Conservation (phyloP, 1,140 invertebrate genomes). For the Eurosta solidaginis region DNA sequence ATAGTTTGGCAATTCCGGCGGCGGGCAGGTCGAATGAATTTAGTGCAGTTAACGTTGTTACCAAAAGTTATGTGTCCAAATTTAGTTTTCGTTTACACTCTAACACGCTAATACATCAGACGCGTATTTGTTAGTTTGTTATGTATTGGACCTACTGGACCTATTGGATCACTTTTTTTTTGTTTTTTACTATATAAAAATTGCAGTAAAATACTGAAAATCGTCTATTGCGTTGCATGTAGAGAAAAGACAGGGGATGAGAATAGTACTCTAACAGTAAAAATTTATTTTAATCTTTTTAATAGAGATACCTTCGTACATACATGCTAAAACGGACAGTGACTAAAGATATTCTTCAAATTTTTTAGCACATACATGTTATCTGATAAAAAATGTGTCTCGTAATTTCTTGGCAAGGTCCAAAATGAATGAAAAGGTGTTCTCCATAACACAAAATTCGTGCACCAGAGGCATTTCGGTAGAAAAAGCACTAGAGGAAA, state of each 20-base stretch:
- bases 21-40: neutral
- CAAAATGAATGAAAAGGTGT: too few relatives aligned
- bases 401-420: too few relatives aligned
- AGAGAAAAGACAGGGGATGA: neutral
- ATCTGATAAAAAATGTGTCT: too few relatives aligned
- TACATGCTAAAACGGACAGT: too few relatives aligned
- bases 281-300: too few relatives aligned
- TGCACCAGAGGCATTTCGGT: too few relatives aligned
- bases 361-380: too few relatives aligned
- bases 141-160: neutral
- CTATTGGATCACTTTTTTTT: neutral
- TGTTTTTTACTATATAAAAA: neutral
- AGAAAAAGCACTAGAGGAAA: too few relatives aligned
- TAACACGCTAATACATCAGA: constrained; percentile 6
- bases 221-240: neutral
- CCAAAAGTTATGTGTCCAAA: neutral
- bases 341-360: too few relatives aligned
- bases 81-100: neutral
- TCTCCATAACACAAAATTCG: too few relatives aligned
- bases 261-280: too few relatives aligned
- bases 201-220: constrained; percentile 15
- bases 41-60: neutral
- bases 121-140: neutral
- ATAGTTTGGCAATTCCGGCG: constrained; percentile 5
- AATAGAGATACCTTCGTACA: too few relatives aligned